Evolutionary conservation across 2,888 invertebrate species (phyloP).

Genomic region (Cantharis rufa): DNA sequence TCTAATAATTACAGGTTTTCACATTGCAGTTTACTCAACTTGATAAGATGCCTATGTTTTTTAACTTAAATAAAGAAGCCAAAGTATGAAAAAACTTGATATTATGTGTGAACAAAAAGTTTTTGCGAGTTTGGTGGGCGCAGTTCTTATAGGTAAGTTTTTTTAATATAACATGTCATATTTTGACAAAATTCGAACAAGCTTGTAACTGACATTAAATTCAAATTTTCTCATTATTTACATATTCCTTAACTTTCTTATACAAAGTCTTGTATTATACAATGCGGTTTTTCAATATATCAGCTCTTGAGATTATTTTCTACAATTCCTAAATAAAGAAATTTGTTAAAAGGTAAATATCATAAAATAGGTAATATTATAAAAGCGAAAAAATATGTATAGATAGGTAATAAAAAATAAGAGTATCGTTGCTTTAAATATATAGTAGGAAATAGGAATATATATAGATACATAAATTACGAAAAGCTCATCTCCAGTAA

Average conservation of each 20-base stretch:
- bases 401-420: no score
- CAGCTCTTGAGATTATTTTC: neutral
- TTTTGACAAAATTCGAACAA: neutral
- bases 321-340: neutral
- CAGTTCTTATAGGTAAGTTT: neutral
- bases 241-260: neutral
- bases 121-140: neutral
- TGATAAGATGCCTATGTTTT: neutral
- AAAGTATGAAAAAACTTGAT: neutral
- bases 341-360: no score
- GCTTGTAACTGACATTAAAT: neutral
- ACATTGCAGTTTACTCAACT: no score
- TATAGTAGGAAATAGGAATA: no score
- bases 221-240: neutral
- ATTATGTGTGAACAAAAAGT: neutral
- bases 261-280: neutral
- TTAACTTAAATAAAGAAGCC: neutral
- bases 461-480: no score
- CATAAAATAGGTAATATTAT: no score
- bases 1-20: no score
- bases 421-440: no score
- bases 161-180: neutral
- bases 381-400: no score
- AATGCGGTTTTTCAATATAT: neutral
- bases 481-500: no score